These are phyloP conservation scores for Takifugu rubripes DNA, from an alignment of 2,797 vertebrate species.

Conservation along the genomic window DNA sequence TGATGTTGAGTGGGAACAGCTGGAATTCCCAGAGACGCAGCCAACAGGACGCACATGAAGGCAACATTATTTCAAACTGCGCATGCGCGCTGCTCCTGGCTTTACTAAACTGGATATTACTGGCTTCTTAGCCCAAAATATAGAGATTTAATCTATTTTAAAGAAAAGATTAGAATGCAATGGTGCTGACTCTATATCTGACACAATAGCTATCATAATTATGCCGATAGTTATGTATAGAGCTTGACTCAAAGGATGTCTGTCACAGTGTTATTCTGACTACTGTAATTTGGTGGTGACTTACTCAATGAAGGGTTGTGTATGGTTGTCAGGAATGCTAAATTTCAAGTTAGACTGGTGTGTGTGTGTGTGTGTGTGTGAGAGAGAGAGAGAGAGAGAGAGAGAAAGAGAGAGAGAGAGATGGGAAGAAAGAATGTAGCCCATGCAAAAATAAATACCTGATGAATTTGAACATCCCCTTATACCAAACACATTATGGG, in stretches of 20 bases:
- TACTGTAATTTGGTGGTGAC: slow-evolving; percentile 10
- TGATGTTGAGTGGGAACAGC: not conserved
- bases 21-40: not conserved
- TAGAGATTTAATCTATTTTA: not conserved
- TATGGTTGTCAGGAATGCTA: slow-evolving; percentile 38
- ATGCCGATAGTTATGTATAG: too few relatives aligned
- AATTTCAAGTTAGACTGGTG: slow-evolving; percentile 57
- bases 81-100: slow-evolving; percentile 78
- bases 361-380: slow-evolving; percentile 12
- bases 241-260: not conserved
- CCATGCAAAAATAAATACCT: slow-evolving; percentile 2
- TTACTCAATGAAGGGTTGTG: not conserved
- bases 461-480: not conserved
- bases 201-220: too few relatives aligned
- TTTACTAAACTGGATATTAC: slow-evolving; percentile 3
- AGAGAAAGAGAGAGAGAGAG: not conserved
- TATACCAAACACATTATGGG: slow-evolving; percentile 1
- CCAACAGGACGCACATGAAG: slow-evolving; percentile 25
- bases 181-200: too few relatives aligned
- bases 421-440: not conserved
- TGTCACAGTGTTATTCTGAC: slow-evolving; percentile 4
- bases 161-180: not conserved
- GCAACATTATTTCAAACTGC: slow-evolving; percentile 57
- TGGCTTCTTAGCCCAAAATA: not conserved
- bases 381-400: too few relatives aligned